Evolutionary conservation across 2,888 invertebrate genomes (phyloP), one percentile per base, ranked within the genome.

Genomic region (Aspidiotus destructor): DNA sequence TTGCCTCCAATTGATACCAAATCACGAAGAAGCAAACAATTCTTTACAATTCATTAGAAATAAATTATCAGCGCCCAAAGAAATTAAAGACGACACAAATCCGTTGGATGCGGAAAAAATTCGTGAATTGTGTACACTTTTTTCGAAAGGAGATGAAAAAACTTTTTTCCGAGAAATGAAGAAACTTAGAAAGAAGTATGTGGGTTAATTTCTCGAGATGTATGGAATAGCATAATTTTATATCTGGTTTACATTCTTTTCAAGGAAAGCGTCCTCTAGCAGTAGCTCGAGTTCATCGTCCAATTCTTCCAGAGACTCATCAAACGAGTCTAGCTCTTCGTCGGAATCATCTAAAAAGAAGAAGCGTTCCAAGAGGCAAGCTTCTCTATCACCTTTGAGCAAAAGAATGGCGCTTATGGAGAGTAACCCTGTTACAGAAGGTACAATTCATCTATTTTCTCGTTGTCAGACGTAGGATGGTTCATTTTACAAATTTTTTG

Each of bases 1-100:
- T 76, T 92, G 92, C 76, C 78, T 92, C 62, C 84, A 85, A 8
- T 86, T 92, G 62, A 87, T 89, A 75, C 91, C 92, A 0, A 88
- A 86, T 76, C 92, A 92, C 77, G 89, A 90, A 73, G 92, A 92
- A 76, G 92, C 92, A 0, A 86, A 88, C 74, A 87, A 88, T 74
- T 90, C 89, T 0, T 80, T 92, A 72, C 89, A 90, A 73, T 89
- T 87, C 74, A 80, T 92, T 70, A 89, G 88, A 41, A 70, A 70
- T 67, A 57, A 62, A 17, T 17, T 69, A 16, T 58, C 69, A 11
- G 64, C 15, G 55, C 44, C 57, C 6, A 53, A 8, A n/a, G 68
- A 65, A 60, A 71, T 69, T 15, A 67, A 70, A 44, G 17, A 54
- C 17, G 70, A 69, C 41, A 48, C 44, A 48, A 41, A 11, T 15